Evolutionary conservation across 2,797 vertebrate genomes (phyloP).

Genomic region (Fistularia commersonii): DNA sequence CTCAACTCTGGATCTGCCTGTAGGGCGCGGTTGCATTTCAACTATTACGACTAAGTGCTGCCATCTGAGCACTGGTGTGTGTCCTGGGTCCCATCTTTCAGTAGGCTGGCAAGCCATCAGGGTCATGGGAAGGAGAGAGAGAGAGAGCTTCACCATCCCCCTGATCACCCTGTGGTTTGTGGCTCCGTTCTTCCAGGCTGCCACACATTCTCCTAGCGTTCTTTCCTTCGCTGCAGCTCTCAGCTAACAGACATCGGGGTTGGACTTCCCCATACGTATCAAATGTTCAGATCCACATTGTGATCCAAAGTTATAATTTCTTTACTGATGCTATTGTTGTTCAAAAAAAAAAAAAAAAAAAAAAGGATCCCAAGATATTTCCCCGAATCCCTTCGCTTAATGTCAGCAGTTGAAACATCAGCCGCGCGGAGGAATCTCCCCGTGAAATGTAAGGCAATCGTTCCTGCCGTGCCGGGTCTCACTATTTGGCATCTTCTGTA

Average conservation of each 20-base stretch:
- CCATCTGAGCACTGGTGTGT: constrained; percentile 57
- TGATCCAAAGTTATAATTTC: constrained; percentile 4
- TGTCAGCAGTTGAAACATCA: neutral
- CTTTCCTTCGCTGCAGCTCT: constrained; percentile 48
- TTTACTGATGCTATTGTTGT: neutral
- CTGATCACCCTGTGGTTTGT: constrained; percentile 61
- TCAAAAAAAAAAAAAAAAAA: no score
- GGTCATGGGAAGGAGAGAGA: constrained; percentile 18
- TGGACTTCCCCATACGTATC: constrained; percentile 28
- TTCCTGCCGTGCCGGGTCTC: constrained; percentile 20
- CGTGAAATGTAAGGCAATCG: no score
- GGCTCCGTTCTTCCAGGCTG: constrained; percentile 47
- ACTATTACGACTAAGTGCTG: constrained; percentile 57
- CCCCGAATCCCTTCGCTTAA: no score
- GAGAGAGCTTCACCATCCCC: constrained; percentile 25
- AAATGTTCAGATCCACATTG: constrained; percentile 15
- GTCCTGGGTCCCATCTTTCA: constrained; percentile 62
- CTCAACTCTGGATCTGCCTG: constrained; percentile 50
- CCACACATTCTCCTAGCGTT: constrained; percentile 54
- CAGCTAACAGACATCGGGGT: constrained; percentile 26
- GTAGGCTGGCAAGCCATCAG: constrained; percentile 37
- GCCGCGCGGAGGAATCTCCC: neutral
- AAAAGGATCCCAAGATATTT: no score
- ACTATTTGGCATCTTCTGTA: constrained; percentile 15
- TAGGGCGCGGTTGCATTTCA: constrained; percentile 62